These are phyloP conservation scores for Luscinia luscinia DNA, from an alignment of 2,797 vertebrate genomes.

Conservation along the genomic window DNA sequence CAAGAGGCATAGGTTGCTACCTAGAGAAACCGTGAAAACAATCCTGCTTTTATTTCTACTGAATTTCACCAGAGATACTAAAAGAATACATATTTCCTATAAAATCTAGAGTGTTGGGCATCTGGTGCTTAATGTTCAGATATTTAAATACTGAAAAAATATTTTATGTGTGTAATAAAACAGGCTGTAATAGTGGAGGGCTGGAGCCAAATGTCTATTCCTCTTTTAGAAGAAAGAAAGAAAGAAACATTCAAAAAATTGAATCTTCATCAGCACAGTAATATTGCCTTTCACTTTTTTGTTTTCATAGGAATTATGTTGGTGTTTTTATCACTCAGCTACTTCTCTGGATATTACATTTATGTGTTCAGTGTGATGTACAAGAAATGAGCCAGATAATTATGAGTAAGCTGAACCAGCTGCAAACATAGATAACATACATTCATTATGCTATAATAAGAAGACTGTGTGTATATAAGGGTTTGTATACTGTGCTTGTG, in stretches of 20 bases:
- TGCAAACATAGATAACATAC: constrained; percentile 41
- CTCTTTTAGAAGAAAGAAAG: background rate
- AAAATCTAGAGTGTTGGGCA: background rate
- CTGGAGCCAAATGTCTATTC: background rate
- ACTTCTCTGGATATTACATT: constrained; percentile 4
- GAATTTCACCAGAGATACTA: background rate
- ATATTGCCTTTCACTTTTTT: background rate
- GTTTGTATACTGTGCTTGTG: background rate
- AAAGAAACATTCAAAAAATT: background rate
- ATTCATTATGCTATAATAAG: background rate
- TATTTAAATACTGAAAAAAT: background rate
- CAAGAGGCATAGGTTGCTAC: background rate
- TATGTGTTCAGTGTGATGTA: background rate
- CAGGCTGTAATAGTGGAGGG: background rate
- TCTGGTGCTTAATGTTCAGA: background rate
- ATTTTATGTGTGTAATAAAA: background rate
- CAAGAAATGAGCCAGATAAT: constrained; percentile 51
- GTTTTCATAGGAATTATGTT: background rate
- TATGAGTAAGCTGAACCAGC: constrained; percentile 24
- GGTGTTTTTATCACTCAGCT: background rate
- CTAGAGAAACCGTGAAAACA: background rate
- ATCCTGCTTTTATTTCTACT: background rate
- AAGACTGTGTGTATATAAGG: background rate
- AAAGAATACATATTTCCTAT: background rate
- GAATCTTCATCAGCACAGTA: background rate